Conservation (phyloP, 2,888 invertebrate species). For the Ochropleura plecta region DNA sequence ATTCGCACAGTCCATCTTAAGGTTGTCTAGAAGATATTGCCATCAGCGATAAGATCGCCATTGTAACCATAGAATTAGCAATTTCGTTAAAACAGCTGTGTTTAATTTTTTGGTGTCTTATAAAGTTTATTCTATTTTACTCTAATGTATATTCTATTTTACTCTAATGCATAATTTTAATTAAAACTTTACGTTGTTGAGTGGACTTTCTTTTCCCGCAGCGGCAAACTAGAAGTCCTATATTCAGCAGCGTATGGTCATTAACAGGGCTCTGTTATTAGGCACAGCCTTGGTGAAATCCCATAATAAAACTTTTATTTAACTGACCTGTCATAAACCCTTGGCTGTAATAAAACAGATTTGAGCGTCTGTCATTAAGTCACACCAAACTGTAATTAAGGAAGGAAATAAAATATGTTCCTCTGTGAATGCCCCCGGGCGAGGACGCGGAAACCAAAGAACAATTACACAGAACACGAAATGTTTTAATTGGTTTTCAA, state of each 20-base stretch:
- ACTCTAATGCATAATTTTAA: no score
- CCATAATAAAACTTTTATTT: conserved; percentile 49
- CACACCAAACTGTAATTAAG: conserved; percentile 44
- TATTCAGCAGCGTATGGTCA: not conserved
- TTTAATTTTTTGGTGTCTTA: no score
- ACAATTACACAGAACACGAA: conserved; percentile 30
- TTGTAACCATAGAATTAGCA: no score
- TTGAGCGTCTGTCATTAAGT: conserved; percentile 43
- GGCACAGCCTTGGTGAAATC: not conserved
- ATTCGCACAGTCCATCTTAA: no score
- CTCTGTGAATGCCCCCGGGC: conserved; percentile 21
- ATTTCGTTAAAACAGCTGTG: no score
- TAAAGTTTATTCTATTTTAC: no score
- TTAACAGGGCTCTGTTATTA: not conserved
- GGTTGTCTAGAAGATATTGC: no score
- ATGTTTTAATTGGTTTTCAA: conserved; percentile 25
- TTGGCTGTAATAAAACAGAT: conserved; percentile 43
- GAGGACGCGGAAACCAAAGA: conserved; percentile 13
- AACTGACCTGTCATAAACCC: conserved; percentile 27
- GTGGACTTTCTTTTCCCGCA: not conserved
- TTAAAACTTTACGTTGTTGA: not conserved
- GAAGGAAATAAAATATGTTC: conserved; percentile 23
- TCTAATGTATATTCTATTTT: no score
- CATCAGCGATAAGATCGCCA: no score
- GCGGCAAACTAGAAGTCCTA: not conserved